These are phyloP conservation scores for Quadriops clusia DNA, from an alignment of 2,888 invertebrate genomes.

Conservation along the genomic window DNA sequence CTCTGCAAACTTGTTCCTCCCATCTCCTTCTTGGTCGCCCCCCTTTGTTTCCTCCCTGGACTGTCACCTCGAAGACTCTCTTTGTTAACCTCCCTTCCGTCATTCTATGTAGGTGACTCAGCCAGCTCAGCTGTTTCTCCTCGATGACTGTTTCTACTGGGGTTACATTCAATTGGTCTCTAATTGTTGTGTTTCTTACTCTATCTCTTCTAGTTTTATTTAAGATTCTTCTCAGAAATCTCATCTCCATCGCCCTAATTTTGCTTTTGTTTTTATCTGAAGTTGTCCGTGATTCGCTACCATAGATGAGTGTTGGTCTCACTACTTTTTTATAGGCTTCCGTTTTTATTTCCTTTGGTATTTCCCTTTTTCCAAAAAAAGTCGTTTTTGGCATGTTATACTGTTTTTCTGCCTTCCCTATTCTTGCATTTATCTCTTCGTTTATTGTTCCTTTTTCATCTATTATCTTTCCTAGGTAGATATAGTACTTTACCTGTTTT, in stretches of 20 bases:
- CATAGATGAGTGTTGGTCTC: conserved; percentile 1
- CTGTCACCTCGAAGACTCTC: conserved; percentile 1
- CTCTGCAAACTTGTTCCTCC: conserved; percentile 4
- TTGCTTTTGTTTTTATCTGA: too few species aligned
- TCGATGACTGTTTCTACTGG: too few species aligned
- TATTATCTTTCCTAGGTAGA: not conserved
- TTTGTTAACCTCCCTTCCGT: conserved; percentile 3
- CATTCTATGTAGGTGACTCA: conserved; percentile 11
- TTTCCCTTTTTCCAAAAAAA: conserved; percentile 8
- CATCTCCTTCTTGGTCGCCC: not conserved
- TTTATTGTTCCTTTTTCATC: conserved; percentile 2
- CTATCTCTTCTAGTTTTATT: too few species aligned
- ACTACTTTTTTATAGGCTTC: conserved; percentile 1
- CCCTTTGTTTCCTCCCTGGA: conserved; percentile 3
- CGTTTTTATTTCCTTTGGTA: conserved; percentile 3
- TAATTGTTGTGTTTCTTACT: too few species aligned
- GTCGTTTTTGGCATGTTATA: conserved; percentile 5
- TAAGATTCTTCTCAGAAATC: too few species aligned
- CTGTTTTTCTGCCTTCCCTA: conserved; percentile 4
- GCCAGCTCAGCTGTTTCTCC: conserved; percentile 11
- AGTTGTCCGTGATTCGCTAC: conserved; percentile 2
- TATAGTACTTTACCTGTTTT: not conserved
- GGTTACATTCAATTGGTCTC: too few species aligned
- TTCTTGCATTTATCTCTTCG: conserved; percentile 6
- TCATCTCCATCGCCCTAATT: too few species aligned